Evolutionary conservation across 2,113 vertebrate genomes (phyloP), one percentile per base, ranked within the genome.

Genomic region (Pedionomus torquatus): DNA sequence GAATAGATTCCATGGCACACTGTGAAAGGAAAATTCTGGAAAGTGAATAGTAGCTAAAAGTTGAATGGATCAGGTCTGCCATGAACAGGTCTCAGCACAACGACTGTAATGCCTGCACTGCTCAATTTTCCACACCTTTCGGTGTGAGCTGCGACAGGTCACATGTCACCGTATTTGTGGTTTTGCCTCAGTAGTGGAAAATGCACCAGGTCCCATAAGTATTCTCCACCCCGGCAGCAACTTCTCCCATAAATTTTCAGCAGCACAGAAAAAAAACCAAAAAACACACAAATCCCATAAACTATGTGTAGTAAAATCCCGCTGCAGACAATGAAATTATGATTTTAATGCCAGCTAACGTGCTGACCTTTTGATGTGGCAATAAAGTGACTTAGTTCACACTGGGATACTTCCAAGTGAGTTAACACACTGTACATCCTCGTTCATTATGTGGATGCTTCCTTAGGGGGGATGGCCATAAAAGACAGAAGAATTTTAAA

Each of bases 51-150:
- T 13, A 70, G 55, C 37, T 75, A 58, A 78, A 74, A 74, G 33
- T 5, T 13, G 20, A 68, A 51, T 28, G 16, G 17, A 23, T 49
- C 19, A 10, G 21, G 9, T 35, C 68, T n/a, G 31, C 69, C 55
- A 24, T 1, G 7, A 72, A 49, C 8, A 21, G 33, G 44, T 35
- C 57, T 65, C 37, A 35, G 71, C 26, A 65, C 18, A 71, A 83
- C 86, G 33, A 51, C 33, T 21, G 30, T 18, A 33, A 33, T 20
- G 33, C 58, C n/a, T 33, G 25, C 0, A 0, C 30, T 49, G 54
- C 44, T 94, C 17, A 3, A 48, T 94, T 90, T 71, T 33, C 44
- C 63, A 35, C 26, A 48, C 26, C 20, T 86, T 76, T 77, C 39
- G 26, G 25, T 43, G 17, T 8, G 28, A 83, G 17, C 11, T 68